These are phyloP conservation scores for Gymnocheta viridis DNA, from an alignment of 2,888 invertebrate genomes.

Conservation along the genomic window DNA sequence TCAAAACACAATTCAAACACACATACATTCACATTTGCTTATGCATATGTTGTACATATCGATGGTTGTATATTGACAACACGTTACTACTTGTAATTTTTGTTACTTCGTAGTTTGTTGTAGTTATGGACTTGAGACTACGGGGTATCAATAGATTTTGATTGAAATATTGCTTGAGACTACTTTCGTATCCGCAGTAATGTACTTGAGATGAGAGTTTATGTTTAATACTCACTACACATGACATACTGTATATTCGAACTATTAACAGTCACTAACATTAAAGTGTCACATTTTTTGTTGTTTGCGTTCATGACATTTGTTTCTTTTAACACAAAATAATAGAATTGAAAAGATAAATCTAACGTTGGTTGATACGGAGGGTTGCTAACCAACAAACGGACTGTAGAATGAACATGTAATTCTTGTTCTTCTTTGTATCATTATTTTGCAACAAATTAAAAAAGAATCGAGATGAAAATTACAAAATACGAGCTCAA, in stretches of 20 bases:
- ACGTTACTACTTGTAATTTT: too few relatives aligned
- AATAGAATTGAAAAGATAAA: constrained; percentile 19
- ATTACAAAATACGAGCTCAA: constrained; percentile 44
- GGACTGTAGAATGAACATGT: constrained; percentile 46
- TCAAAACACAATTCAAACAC: not conserved
- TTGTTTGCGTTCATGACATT: constrained; percentile 41
- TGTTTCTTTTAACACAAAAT: constrained; percentile 43
- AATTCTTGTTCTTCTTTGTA: constrained; percentile 50
- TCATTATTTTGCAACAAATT: constrained; percentile 65
- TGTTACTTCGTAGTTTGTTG: too few relatives aligned
- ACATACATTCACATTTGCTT: not conserved
- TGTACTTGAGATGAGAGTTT: constrained; percentile 48
- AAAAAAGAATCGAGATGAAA: constrained; percentile 54
- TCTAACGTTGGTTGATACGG: constrained; percentile 3
- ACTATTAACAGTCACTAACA: constrained; percentile 53
- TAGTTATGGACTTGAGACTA: too few relatives aligned
- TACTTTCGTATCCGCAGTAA: not conserved
- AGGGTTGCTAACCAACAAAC: constrained; percentile 18
- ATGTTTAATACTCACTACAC: constrained; percentile 11
- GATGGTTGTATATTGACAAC: too few relatives aligned
- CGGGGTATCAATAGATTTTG: too few relatives aligned
- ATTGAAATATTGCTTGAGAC: not conserved
- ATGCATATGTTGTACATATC: too few relatives aligned
- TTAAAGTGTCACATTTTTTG: constrained; percentile 41
- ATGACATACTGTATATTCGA: not conserved